These are phyloP conservation scores for Pardosa pseudoannulata DNA, from an alignment of 2,888 invertebrate genomes.

Conservation along the genomic window DNA sequence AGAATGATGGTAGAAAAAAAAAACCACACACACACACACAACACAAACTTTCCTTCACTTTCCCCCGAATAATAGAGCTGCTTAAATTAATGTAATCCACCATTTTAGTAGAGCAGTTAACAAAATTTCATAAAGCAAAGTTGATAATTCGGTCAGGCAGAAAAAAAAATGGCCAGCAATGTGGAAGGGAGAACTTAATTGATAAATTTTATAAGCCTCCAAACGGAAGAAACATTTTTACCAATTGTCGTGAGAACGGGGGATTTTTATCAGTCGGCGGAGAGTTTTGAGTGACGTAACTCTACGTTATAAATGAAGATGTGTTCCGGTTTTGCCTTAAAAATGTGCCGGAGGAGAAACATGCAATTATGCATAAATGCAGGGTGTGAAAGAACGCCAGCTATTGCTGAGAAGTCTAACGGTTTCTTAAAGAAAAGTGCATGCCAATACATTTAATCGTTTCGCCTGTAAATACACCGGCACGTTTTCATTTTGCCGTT, in stretches of 20 bases:
- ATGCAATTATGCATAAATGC: slow-evolving; percentile 69
- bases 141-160: slow-evolving; percentile 55
- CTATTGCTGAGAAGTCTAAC: slow-evolving; percentile 40
- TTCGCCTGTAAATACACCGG: slow-evolving; percentile 19
- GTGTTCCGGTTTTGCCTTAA: slow-evolving; percentile 36
- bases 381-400: slow-evolving; percentile 61
- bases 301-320: slow-evolving; percentile 65
- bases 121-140: slow-evolving; percentile 64
- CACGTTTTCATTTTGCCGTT: slow-evolving; percentile 23
- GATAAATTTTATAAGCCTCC: slow-evolving; percentile 42
- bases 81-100: slow-evolving; percentile 62
- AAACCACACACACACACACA: too few relatives aligned
- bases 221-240: slow-evolving; percentile 62
- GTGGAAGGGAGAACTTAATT: slow-evolving; percentile 49
- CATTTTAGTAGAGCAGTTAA: slow-evolving; percentile 51
- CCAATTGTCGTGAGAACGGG: slow-evolving; percentile 38
- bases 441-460: slow-evolving; percentile 66
- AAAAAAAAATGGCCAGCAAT: not conserved
- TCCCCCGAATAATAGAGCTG: slow-evolving; percentile 31
- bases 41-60: not conserved
- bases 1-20: not conserved
- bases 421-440: slow-evolving; percentile 48
- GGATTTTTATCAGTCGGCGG: slow-evolving; percentile 32
- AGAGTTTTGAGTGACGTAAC: slow-evolving; percentile 51
- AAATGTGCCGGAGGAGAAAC: slow-evolving; percentile 42